These are phyloP conservation scores for Chamaea fasciata DNA, from an alignment of 2,113 vertebrate genomes.

Conservation along the genomic window DNA sequence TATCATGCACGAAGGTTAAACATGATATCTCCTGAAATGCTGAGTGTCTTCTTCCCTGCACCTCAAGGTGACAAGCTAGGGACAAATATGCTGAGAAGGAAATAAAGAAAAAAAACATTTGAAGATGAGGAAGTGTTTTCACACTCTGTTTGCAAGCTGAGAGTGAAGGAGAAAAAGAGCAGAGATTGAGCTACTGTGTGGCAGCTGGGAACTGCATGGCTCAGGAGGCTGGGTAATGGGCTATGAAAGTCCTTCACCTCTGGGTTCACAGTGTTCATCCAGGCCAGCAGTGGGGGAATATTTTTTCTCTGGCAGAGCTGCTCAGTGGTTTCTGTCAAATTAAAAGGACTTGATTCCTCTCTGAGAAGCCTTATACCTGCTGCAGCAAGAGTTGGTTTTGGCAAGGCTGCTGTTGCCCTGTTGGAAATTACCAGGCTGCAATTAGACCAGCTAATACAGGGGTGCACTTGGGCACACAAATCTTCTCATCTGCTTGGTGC, in stretches of 20 bases:
- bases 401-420: background rate
- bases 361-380: background rate
- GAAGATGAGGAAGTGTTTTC: background rate
- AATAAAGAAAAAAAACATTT: background rate
- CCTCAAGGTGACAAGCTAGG: background rate
- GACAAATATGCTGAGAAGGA: background rate
- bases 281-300: background rate
- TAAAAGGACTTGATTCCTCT: background rate
- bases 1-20: background rate
- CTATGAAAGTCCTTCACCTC: constrained; percentile 37
- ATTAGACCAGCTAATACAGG: background rate
- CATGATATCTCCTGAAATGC: background rate
- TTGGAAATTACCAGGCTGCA: background rate
- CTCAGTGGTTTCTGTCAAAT: background rate
- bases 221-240: constrained; percentile 24
- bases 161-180: constrained; percentile 5
- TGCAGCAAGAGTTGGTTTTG: background rate
- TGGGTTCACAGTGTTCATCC: background rate
- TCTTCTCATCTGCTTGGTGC: background rate
- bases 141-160: background rate
- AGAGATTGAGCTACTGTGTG: background rate
- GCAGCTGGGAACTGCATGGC: constrained; percentile 39
- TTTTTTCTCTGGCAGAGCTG: background rate
- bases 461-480: background rate
- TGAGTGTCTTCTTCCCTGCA: background rate